Evolutionary conservation across 2,113 vertebrate species (phyloP), one percentile per base, ranked within the genome.

Genomic region (Cottus gobio): DNA sequence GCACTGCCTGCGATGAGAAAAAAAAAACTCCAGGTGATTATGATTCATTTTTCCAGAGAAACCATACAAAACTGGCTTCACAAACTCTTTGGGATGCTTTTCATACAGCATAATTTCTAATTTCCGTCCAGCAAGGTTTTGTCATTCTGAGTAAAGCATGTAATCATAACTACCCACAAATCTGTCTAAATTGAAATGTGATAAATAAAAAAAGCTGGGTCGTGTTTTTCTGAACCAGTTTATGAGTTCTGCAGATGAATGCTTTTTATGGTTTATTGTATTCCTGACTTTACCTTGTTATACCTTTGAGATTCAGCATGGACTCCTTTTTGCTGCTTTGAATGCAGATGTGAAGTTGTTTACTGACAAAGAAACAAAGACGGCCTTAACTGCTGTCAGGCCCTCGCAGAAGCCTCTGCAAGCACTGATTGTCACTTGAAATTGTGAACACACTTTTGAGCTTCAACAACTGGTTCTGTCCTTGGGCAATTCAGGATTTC

Each of bases 31-130:
- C 54, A 46, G 30, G 2, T 0, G 1, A 28, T 82, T 44, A 70
- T 72, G 39, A 37, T 36, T 60, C 42, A 57, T 71, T 79, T 26
- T 42, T 12, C 28, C n/a, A 61, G 42, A 66, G 62, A 84, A 87
- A 73, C 39, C 66, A 80, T 56, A 60, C 80, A 65, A 77, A 69
- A 76, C 58, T 65, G 69, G 80, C 73, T 74, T 64, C 18, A 28
- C 28, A 67, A 63, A 74, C 37, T 57, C 44, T 78, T 46, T 46
- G 39, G 66, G 82, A 77, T 42, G 36, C 68, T 83, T 79, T 31
- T 85, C 87, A 76, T 74, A 39, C 13, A 10, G 80, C 48, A 83
- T 75, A 84, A 89, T 89, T 82, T 39, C 63, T 31, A 2, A 80
- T 75, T 73, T 84, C 72, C 54, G 26, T 42, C 24, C 39, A 68